These are phyloP conservation scores for Uropsilus gracilis DNA, from an alignment of 2,113 vertebrate genomes.

Conservation along the genomic window DNA sequence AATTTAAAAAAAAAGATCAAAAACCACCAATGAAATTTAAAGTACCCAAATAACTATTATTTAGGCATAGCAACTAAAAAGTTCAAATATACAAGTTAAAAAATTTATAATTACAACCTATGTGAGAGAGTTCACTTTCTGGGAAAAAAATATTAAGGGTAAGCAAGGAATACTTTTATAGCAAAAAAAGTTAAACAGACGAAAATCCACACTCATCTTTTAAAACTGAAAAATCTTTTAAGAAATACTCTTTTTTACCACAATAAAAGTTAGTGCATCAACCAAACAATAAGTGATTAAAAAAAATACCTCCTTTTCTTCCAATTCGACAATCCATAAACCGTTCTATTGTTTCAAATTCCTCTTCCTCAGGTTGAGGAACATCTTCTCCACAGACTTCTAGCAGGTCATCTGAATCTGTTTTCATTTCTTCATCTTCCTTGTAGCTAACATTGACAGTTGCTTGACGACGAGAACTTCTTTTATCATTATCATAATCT, in stretches of 20 bases:
- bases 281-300: neutral
- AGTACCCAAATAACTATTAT: neutral
- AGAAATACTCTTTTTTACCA: neutral
- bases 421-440: slow-evolving; percentile 97
- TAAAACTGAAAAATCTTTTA: neutral
- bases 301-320: slow-evolving; percentile 92
- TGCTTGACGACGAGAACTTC: slow-evolving; percentile 95
- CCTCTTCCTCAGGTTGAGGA: slow-evolving; percentile 96
- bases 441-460: slow-evolving; percentile 99
- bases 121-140: neutral
- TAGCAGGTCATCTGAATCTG: slow-evolving; percentile 96
- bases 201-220: neutral
- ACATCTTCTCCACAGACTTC: slow-evolving; percentile 97
- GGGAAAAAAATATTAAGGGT: neutral
- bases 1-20: neutral
- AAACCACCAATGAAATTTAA: neutral
- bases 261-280: neutral
- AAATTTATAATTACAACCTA: neutral
- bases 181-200: slow-evolving; percentile 28
- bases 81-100: neutral
- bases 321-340: slow-evolving; percentile 96
- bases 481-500: slow-evolving; percentile 92
- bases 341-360: slow-evolving; percentile 98
- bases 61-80: neutral
- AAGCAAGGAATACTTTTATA: neutral